Base-by-base conservation (phyloP, 2,113 vertebrate species). In the Dolichotis patagonum region DNA sequence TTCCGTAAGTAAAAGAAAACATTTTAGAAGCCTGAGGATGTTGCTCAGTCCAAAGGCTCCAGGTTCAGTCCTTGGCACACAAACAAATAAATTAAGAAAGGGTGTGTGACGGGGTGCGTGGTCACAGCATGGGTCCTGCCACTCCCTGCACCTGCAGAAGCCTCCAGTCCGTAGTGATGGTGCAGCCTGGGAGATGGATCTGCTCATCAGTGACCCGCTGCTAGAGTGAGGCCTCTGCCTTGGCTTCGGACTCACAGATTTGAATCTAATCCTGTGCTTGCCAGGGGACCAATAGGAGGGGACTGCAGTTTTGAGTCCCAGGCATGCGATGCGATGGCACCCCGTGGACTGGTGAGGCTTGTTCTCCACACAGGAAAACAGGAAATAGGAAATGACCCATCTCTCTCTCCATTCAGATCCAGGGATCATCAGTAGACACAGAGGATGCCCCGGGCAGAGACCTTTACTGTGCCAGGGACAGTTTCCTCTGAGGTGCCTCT, bases 131-230 rank as follows among this genome's bases (percentile, higher is more conserved):
- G 2, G 13, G 81, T 17, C 7, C n/a, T 11, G 38, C 28, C n/a
- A 30, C 35, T 14, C 30, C 30, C 80, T 26, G 3, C n/a, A 0
- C 35, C n/a, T 28, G 46, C 6, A 60, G 81, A 58, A 41, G 24
- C 80, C 41, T 60, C 54, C 32, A 8, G 35, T 20, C n/a, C 28
- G 3, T 16, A 52, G 35, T 7, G 54, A 58, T 8, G 52, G 24
- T 14, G n/a, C 13, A 28, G 13, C 5, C 54, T 5, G 8, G 26
- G n/a, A 41, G 81, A 4, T 1, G 13, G 0, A 16, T 8, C 54
- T 28, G 35, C 56, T 24, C 35, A 24, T 19, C 24, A 20, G 35
- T 56, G 77, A 38, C 32, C 6, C 43, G 17, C 12, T 38, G n/a
- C 24, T 14, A 26, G 81, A 49, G 41, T 1, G 28, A 16, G 13